Conservation (phyloP, 2,888 invertebrate genomes). For the Diadegma fenestrale region DNA sequence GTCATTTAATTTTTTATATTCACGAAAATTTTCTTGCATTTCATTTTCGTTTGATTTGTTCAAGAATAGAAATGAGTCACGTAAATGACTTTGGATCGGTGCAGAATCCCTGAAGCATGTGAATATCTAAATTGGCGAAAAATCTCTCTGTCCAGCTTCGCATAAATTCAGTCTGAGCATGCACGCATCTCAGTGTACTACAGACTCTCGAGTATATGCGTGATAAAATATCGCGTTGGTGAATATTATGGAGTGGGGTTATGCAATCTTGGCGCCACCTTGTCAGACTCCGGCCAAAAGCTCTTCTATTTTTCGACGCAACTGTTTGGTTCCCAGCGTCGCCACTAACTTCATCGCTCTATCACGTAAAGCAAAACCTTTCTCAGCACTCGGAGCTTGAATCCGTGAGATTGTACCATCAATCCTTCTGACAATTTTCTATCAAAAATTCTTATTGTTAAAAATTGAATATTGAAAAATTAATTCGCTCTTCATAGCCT, state of each 20-base stretch:
- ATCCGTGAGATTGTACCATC: background rate
- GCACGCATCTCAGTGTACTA: slow-evolving; percentile 29
- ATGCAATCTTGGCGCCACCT: slow-evolving; percentile 68
- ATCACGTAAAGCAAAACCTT: slow-evolving; percentile 7
- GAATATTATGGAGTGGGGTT: slow-evolving; percentile 32
- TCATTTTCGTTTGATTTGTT: background rate
- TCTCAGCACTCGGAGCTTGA: background rate
- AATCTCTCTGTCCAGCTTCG: slow-evolving; percentile 22
- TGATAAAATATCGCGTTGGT: slow-evolving; percentile 19
- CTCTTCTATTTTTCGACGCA: slow-evolving; percentile 54
- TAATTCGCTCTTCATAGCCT: background rate
- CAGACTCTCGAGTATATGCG: slow-evolving; percentile 20
- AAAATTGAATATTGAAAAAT: background rate
- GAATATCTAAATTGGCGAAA: background rate
- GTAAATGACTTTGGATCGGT: background rate
- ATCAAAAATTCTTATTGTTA: background rate
- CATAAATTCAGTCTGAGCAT: slow-evolving; percentile 51
- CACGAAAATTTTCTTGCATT: background rate
- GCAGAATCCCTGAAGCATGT: background rate
- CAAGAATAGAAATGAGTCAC: background rate
- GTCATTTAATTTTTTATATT: background rate
- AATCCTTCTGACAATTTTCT: background rate
- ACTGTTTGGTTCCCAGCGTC: slow-evolving; percentile 33
- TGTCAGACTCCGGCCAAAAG: slow-evolving; percentile 43
- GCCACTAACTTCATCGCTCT: slow-evolving; percentile 20